A percentile compares a stretch with the other conserved stretches of the same genome.
Conservation (phyloP, 37 sponge, comb jelly and placozoan genomes). For the Theonella swinhoei region DNA sequence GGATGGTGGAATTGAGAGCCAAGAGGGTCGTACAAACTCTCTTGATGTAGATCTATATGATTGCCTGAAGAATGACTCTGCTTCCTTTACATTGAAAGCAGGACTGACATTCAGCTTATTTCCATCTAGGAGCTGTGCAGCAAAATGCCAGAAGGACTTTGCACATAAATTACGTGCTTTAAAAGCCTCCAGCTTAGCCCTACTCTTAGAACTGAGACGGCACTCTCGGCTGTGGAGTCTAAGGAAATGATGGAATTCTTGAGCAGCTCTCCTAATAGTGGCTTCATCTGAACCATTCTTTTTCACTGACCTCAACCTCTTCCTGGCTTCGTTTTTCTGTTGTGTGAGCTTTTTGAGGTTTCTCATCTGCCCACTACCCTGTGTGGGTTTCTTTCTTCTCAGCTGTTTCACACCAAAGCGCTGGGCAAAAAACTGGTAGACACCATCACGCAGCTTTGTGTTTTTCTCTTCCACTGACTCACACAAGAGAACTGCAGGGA, state of each 20-base stretch:
- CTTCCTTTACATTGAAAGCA: background rate
- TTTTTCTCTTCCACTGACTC: background rate
- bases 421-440: background rate
- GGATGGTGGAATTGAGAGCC: background rate
- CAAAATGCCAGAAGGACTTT: conserved; percentile 9
- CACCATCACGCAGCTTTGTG: background rate
- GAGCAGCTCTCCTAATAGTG: background rate
- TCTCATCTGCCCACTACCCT: no score
- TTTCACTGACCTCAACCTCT: background rate
- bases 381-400: background rate
- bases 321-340: no score
- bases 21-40: background rate
- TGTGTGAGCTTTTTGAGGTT: no score
- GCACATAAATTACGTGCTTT: background rate
- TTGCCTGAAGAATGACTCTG: background rate
- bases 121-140: background rate
- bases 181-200: background rate
- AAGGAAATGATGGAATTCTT: background rate
- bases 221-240: background rate
- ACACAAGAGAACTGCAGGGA: background rate
- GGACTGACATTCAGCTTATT: background rate
- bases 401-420: background rate
- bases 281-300: background rate
- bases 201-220: background rate
- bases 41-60: background rate